phyloP scores from a whole-genome alignment of 2,797 vertebrate species.

The Pseudocheirus occidentalis region DNA sequence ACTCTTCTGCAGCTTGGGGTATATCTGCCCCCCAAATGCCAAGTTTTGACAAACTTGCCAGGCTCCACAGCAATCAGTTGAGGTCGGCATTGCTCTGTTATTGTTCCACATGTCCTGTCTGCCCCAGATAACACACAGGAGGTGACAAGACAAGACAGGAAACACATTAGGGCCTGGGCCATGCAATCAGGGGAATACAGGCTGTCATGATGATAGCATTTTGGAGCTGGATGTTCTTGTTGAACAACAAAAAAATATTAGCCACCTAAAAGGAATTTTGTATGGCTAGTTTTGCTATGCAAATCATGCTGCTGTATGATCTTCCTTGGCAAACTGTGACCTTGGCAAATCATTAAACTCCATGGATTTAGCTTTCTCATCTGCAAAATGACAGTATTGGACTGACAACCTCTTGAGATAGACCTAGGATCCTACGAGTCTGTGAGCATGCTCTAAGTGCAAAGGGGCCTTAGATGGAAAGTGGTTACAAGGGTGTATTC shows the following conservation, averaged over 20 bases:
- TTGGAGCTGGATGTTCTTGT: constrained; percentile 53
- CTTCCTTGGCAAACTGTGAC: neutral
- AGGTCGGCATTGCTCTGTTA: constrained; percentile 11
- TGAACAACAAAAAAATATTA: constrained; percentile 42
- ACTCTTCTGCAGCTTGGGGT: neutral
- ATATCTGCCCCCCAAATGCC: neutral
- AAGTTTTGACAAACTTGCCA: neutral
- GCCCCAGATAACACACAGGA: constrained; percentile 42
- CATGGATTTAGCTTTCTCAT: neutral
- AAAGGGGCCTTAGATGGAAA: constrained; percentile 42
- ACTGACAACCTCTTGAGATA: neutral
- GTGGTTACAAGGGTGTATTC: constrained; percentile 35
- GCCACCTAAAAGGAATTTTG: constrained; percentile 37
- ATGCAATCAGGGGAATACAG: constrained; percentile 51
- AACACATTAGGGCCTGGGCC: constrained; percentile 11
- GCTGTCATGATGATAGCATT: constrained; percentile 21
- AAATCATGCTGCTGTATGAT: neutral
- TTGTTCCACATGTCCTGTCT: constrained; percentile 48
- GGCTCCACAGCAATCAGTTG: neutral
- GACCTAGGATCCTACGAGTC: neutral
- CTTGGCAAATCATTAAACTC: neutral
- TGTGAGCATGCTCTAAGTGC: neutral
- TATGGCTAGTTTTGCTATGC: neutral
- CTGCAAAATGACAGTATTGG: neutral
- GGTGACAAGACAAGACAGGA: constrained; percentile 12